A percentile compares a stretch with the other conserved stretches of the same genome.
Conservation (phyloP, 1,140 invertebrate genomes). For the Diorhabda carinulata region DNA sequence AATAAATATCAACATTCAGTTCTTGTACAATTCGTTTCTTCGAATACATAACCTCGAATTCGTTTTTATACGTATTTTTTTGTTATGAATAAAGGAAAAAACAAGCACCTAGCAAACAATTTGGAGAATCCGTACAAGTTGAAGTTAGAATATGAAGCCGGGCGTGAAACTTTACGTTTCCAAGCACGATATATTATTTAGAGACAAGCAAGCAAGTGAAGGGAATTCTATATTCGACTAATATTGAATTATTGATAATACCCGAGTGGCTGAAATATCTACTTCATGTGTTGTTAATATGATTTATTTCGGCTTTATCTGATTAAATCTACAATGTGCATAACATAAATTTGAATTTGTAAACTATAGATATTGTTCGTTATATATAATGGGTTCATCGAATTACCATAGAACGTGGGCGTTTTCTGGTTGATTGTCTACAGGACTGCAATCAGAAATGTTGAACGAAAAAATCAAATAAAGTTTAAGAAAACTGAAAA, state of each 20-base stretch:
- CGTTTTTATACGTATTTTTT: not conserved
- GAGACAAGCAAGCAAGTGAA: not conserved
- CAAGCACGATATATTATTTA: not conserved
- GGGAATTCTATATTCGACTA: not conserved
- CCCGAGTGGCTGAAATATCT: not conserved
- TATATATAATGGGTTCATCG: not conserved
- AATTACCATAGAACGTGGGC: too few species aligned
- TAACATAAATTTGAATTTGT: not conserved
- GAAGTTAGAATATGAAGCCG: not conserved
- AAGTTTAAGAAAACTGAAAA: too few species aligned
- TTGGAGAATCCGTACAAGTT: slow-evolving; percentile 6
- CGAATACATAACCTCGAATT: too few species aligned
- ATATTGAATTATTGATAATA: slow-evolving; percentile 3
- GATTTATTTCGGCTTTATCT: slow-evolving; percentile 1
- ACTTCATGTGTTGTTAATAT: not conserved
- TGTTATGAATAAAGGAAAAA: not conserved
- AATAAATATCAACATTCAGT: too few species aligned
- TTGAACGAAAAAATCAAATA: too few species aligned
- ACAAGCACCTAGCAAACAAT: slow-evolving; percentile 6
- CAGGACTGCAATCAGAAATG: slow-evolving; percentile 22
- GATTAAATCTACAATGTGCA: not conserved
- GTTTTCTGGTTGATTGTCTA: slow-evolving; percentile 26
- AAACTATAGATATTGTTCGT: not conserved
- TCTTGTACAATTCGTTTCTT: too few species aligned
- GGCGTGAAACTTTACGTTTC: slow-evolving; percentile 3